Evolutionary conservation across 2,797 vertebrate species (phyloP), one percentile per base, ranked within the genome.

Genomic region (Spondyliosoma cantharus): DNA sequence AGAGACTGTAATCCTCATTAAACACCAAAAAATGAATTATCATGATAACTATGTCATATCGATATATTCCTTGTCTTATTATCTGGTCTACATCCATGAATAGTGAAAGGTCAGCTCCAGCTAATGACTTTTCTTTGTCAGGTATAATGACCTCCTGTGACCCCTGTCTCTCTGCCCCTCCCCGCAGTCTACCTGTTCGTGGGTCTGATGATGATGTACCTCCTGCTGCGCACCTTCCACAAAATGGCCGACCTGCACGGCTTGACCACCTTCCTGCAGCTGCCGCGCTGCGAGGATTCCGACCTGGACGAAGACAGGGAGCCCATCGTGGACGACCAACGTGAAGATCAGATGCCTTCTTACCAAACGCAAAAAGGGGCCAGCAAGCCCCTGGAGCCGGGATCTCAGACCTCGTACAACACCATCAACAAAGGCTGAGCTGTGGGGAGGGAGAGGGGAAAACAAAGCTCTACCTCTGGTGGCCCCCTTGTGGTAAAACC

Each of bases 141-240:
- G 19, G 19, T 7, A 7, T 14, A 15, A 29, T 29, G 27, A 37
- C 37, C 37, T 37, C 37, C 32, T 37, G 32, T 61, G 4, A 57
- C 17, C 13, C 20, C 15, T 57, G 32, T 14, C 62, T 66, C 22
- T 53, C 17, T 57, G 59, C 2, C 50, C 27, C 43, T 66, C 37
- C n/a, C 54, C 71, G 13, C 85, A 96, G 96, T 93, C 70, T 96
- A 96, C 92, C 93, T 93, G 80, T 96, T 95, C 48, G 25, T 95
- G 83, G 96, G 96, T 19, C 91, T 96, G 82, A 95, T 96, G 82
- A 93, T 94, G 91, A 96, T 97, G 93, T 95, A 95, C 85, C 89
- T 97, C n/a, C 58, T 96, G 42, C 93, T 97, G n/a, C 96, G 96
- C 63, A 94, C 96, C 27, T 95, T 97, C 90, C 96, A 96, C 90